These are phyloP conservation scores for Monomorium pharaonis DNA, from an alignment of 1,140 invertebrate species.

Conservation along the genomic window DNA sequence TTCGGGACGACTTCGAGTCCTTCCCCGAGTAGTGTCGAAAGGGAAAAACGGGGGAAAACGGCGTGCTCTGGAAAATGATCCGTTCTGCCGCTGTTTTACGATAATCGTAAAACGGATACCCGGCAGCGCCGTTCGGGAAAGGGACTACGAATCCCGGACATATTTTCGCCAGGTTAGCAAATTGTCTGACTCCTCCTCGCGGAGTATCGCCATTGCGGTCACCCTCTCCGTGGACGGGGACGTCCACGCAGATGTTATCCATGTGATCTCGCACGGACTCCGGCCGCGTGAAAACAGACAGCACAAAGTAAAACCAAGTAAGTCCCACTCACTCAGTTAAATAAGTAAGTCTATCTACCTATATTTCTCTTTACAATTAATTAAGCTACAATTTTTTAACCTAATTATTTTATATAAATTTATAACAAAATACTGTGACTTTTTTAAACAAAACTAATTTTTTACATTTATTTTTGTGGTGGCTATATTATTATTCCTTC, in stretches of 20 bases:
- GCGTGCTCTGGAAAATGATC: slow-evolving; percentile 20
- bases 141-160: slow-evolving; percentile 79
- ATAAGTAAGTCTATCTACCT: too few species aligned
- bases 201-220: slow-evolving; percentile 68
- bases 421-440: too few species aligned
- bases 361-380: too few species aligned
- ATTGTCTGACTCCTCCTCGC: slow-evolving; percentile 75
- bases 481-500: too few species aligned
- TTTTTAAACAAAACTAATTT: too few species aligned
- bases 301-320: slow-evolving; percentile 14
- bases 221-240: slow-evolving; percentile 66
- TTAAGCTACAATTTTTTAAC: too few species aligned
- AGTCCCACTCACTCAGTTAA: slow-evolving; percentile 21
- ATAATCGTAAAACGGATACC: slow-evolving; percentile 51
- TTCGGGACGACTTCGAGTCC: not conserved
- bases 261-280: slow-evolving; percentile 45
- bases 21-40: not conserved
- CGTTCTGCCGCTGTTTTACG: slow-evolving; percentile 36
- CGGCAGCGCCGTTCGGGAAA: not conserved
- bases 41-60: not conserved
- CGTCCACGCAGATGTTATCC: slow-evolving; percentile 79
- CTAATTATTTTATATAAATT: too few species aligned
- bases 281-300: slow-evolving; percentile 7
- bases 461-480: too few species aligned
- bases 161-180: slow-evolving; percentile 84